Percentiles rank a stretch among this genome's conserved stretches.
Conservation (phyloP, 2,113 vertebrate genomes). For the Balaeniceps rex region DNA sequence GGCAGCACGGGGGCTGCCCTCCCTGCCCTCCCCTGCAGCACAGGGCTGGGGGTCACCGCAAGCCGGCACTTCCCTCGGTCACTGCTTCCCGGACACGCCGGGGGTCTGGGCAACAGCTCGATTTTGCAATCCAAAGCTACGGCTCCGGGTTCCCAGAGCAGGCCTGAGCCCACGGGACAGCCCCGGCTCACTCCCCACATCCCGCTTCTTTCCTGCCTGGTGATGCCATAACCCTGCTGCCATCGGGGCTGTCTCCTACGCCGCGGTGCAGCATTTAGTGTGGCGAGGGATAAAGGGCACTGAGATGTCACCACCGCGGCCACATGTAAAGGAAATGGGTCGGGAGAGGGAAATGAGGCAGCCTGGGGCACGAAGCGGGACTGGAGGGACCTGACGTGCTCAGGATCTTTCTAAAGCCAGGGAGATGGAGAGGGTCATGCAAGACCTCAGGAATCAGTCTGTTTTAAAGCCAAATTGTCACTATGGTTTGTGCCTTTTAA, state of each 20-base stretch:
- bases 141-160: not conserved
- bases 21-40: not conserved
- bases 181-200: fast-evolving
- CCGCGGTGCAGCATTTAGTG: not conserved
- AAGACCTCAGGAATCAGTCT: not conserved
- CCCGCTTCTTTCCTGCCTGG: not conserved
- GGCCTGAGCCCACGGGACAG: not conserved
- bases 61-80: not conserved
- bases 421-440: not conserved
- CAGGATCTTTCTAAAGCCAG: not conserved
- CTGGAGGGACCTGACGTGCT: fast-evolving
- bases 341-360: not conserved
- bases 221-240: not conserved
- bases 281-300: fast-evolving
- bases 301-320: fast-evolving
- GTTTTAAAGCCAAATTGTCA: not conserved
- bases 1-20: not conserved
- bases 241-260: not conserved
- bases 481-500: not conserved
- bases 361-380: fast-evolving
- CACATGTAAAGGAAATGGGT: not conserved
- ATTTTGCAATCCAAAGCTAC: not conserved
- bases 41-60: not conserved
- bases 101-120: not conserved
- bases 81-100: fast-evolving